Evolutionary conservation across 2,797 vertebrate genomes (phyloP).

Genomic region (Discoglossus pictus): DNA sequence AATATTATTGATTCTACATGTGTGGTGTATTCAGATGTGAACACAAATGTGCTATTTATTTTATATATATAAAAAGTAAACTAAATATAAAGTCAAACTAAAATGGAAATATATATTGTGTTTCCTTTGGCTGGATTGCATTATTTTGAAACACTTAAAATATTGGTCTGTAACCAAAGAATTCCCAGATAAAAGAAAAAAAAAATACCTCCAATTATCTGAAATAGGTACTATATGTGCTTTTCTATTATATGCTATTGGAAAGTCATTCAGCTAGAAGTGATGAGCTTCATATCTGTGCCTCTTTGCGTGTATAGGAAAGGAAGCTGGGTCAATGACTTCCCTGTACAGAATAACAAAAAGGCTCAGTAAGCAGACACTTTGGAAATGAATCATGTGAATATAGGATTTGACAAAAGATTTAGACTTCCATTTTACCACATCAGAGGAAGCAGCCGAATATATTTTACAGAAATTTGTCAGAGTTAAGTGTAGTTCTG

Average conservation of each 20-base stretch:
- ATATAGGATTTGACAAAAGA: background rate
- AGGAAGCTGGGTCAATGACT: slow-evolving; percentile 25
- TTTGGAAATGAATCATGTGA: slow-evolving; percentile 7
- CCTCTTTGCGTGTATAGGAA: slow-evolving; percentile 26
- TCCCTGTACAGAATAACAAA: slow-evolving; percentile 22
- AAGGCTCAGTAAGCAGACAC: slow-evolving; percentile 7
- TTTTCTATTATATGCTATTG: slow-evolving; percentile 31
- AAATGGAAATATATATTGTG: too few species aligned
- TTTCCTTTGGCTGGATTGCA: slow-evolving; percentile 29
- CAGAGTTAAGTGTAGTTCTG: too few species aligned
- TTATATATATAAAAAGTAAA: too few species aligned
- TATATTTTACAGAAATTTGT: background rate
- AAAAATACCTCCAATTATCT: slow-evolving; percentile 27
- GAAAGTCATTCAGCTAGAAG: slow-evolving; percentile 39
- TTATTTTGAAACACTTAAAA: slow-evolving; percentile 33
- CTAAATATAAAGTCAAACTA: too few species aligned
- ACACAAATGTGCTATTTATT: too few species aligned
- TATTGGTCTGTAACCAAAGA: slow-evolving; percentile 30
- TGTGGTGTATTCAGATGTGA: too few species aligned
- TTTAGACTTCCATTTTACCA: background rate
- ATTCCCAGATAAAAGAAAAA: slow-evolving; percentile 29
- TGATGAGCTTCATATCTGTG: slow-evolving; percentile 31
- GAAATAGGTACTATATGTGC: slow-evolving; percentile 26
- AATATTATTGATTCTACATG: too few species aligned
- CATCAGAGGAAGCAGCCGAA: background rate